These are phyloP conservation scores for Leptobrachium leishanense DNA, from an alignment of 2,113 vertebrate species.

Conservation along the genomic window DNA sequence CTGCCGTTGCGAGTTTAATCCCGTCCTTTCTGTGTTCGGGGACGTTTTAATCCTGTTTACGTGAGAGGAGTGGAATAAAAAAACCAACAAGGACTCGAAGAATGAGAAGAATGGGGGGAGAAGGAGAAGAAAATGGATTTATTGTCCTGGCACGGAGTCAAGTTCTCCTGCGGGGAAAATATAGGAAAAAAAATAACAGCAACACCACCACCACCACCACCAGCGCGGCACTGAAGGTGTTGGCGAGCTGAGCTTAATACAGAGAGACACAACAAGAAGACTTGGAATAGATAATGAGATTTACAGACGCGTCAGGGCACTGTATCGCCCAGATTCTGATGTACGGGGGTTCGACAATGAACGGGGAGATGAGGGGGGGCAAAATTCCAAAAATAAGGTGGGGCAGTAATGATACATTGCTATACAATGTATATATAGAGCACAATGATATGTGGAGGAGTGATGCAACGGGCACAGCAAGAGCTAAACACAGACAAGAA, in stretches of 20 bases:
- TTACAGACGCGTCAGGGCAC: neutral
- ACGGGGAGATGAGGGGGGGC: neutral
- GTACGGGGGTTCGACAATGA: neutral
- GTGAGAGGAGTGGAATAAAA: neutral
- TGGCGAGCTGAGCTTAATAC: neutral
- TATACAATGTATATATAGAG: too few species aligned
- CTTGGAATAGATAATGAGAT: neutral
- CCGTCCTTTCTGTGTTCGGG: neutral
- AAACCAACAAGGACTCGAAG: neutral
- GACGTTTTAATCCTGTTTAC: slow-evolving; percentile 28
- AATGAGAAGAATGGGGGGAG: slow-evolving; percentile 1
- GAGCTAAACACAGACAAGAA: too few species aligned
- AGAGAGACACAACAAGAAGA: neutral
- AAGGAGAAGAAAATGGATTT: neutral
- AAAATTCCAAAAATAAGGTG: neutral
- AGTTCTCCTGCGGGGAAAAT: neutral
- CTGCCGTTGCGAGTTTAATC: neutral
- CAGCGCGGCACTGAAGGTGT: neutral
- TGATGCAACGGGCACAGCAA: too few species aligned
- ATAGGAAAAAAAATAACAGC: too few species aligned
- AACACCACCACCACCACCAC: too few species aligned
- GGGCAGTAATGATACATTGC: too few species aligned
- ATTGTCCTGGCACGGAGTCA: slow-evolving; percentile 16
- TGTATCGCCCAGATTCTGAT: neutral
- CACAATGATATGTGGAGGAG: too few species aligned